Base-by-base conservation (phyloP, 2,113 vertebrate species). In the Nibea albiflora region DNA sequence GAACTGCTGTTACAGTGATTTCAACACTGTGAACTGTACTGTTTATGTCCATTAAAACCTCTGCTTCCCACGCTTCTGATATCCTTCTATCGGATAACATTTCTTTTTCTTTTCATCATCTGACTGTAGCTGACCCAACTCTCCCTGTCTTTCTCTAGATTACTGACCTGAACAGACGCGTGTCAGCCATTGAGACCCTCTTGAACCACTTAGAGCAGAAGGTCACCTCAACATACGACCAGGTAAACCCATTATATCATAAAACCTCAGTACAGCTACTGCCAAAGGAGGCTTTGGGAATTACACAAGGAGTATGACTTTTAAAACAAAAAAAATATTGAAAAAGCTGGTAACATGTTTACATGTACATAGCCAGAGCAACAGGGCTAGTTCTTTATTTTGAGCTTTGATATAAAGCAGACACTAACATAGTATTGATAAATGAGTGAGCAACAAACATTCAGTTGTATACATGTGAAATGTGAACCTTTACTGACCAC, bases 161-260 rank as follows among this genome's bases (percentile, higher is more conserved):
- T 76, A 88, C 79, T 65, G 96, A 96, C 71, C 84, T 96, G 68
- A 93, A 92, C 84, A 93, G 91, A 73, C 94, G 92, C 15, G 92
- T 95, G 93, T 96, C 94, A 0, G 92, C 91, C 42, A 91, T 95
- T 0, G 96, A 96, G 77, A 83, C 44, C 20, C 50, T 96, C 83
- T 89, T 96, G 73, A 94, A 86, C 88, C 92, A 85, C 73, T 84
- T 96, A 82, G 95, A 96, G 87, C 92, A 94, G 86, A 95, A 94
- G 71, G 94, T 96, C 26, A 70, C 91, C 62, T 56, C 87, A 2
- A 69, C 81, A 5, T 79, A 87, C 3, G 83, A 93, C 0, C 81
- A 96, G 94, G 96, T 97, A 93, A 94, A 0, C 11, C 11, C 17
- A 39, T 42, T 5, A 11, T 50, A 63, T 61, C 47, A 5, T 15